phyloP scores from a whole-genome alignment of 2,113 vertebrate genomes.

The Mus pahari region DNA sequence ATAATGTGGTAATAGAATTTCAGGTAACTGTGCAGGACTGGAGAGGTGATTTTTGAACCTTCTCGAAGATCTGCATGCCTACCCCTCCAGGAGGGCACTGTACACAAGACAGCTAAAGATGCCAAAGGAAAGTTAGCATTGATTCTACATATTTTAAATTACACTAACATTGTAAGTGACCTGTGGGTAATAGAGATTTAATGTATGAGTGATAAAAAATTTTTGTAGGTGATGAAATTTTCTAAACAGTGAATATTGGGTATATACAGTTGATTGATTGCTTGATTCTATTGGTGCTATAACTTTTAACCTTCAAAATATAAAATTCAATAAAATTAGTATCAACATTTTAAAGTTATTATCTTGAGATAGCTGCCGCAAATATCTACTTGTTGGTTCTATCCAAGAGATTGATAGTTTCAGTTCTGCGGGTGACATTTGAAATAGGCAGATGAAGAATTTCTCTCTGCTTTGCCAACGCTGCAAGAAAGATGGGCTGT shows the following conservation, averaged over 20 bases:
- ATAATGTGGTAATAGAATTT: background rate
- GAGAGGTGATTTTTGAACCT: background rate
- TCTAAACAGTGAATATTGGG: background rate
- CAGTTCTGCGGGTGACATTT: slow-evolving; percentile 19
- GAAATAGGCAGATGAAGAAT: slow-evolving; percentile 62
- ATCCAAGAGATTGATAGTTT: slow-evolving; percentile 33
- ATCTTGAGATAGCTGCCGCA: background rate
- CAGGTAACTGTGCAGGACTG: background rate
- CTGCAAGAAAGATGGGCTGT: slow-evolving; percentile 55
- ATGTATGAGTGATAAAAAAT: slow-evolving; percentile 7
- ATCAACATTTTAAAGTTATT: background rate
- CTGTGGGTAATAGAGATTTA: background rate
- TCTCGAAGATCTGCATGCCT: background rate
- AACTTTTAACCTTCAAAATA: slow-evolving; percentile 24
- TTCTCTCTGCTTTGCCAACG: slow-evolving; percentile 60
- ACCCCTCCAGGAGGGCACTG: background rate
- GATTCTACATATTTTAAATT: background rate
- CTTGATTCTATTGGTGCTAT: background rate
- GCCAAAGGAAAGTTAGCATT: background rate
- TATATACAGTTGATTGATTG: background rate
- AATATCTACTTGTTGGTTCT: slow-evolving; percentile 24
- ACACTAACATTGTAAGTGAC: background rate
- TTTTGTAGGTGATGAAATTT: background rate
- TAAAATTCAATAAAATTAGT: slow-evolving; percentile 6
- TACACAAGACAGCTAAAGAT: background rate